phyloP scores from a whole-genome alignment of 2,888 invertebrate species.

The Keiferia lycopersicella region DNA sequence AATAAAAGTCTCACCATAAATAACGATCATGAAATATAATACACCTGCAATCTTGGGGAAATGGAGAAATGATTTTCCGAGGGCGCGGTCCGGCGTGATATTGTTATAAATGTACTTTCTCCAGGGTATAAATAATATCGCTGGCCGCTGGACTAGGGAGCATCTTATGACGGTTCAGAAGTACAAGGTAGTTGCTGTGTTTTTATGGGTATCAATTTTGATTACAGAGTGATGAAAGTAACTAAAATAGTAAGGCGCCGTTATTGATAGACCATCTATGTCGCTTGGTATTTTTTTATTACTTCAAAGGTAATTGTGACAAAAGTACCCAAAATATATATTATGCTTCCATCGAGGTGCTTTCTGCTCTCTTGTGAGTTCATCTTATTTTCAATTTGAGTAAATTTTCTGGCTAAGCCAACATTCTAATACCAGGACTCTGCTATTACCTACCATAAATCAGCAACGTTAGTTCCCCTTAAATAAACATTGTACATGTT shows the following conservation, averaged over 20 bases:
- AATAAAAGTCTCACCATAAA: slow-evolving; percentile 81
- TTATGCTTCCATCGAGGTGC: no score
- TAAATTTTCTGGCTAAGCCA: neutral
- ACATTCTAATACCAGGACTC: neutral
- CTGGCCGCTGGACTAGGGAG: slow-evolving; percentile 49
- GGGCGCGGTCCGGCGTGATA: slow-evolving; percentile 80
- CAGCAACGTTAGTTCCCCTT: neutral
- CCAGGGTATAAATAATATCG: slow-evolving; percentile 79
- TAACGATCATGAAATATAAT: slow-evolving; percentile 82
- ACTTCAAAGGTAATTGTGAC: no score
- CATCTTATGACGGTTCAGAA: neutral
- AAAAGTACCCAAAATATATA: no score
- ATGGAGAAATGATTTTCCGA: slow-evolving; percentile 80
- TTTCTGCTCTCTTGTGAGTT: no score
- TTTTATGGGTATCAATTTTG: neutral
- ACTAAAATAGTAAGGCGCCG: no score
- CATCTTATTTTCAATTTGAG: neutral
- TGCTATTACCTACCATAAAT: neutral
- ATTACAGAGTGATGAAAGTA: no score
- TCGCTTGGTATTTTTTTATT: no score
- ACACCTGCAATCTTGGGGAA: slow-evolving; percentile 81
- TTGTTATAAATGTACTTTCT: slow-evolving; percentile 81
- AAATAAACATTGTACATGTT: neutral
- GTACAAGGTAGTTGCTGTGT: neutral
- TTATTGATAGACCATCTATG: no score